Percentiles rank a stretch among this genome's conserved stretches.
phyloP scores from a whole-genome alignment of 1,140 invertebrate genomes.

The Halyomorpha halys region DNA sequence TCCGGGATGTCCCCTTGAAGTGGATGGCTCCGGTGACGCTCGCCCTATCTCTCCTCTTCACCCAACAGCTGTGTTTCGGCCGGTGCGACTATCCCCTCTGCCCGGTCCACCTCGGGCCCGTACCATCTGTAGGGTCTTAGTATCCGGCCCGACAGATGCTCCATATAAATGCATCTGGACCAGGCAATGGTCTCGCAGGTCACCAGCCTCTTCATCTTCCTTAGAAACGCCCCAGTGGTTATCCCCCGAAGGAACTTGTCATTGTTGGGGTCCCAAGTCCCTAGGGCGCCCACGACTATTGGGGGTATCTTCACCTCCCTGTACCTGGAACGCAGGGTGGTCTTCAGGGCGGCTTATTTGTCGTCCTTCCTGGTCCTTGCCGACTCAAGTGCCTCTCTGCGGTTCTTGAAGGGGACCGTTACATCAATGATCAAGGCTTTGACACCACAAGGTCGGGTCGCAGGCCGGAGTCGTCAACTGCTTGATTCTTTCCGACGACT shows the following conservation, averaged over 20 bases:
- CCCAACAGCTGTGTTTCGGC: too few relatives aligned
- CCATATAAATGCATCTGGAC: too few relatives aligned
- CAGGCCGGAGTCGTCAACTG: not conserved
- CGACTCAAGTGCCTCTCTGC: not conserved
- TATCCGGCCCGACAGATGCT: too few relatives aligned
- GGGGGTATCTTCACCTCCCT: not conserved
- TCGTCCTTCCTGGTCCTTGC: not conserved
- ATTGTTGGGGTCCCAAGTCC: constrained; percentile 17
- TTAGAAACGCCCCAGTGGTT: too few relatives aligned
- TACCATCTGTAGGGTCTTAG: too few relatives aligned
- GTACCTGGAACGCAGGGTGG: not conserved
- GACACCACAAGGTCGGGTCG: not conserved
- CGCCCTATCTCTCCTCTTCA: too few relatives aligned
- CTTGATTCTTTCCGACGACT: not conserved
- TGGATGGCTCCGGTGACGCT: too few relatives aligned
- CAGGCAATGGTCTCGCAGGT: too few relatives aligned
- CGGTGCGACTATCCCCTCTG: too few relatives aligned
- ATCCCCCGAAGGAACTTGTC: not conserved
- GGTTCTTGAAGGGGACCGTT: not conserved
- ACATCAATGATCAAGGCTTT: not conserved
- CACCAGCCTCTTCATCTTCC: too few relatives aligned
- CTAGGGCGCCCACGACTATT: constrained; percentile 9
- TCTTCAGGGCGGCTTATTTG: not conserved
- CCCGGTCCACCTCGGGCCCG: too few relatives aligned
- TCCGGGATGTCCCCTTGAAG: too few relatives aligned